Conservation (phyloP, 1,140 invertebrate species). For the Oncopodura yosiiana region DNA sequence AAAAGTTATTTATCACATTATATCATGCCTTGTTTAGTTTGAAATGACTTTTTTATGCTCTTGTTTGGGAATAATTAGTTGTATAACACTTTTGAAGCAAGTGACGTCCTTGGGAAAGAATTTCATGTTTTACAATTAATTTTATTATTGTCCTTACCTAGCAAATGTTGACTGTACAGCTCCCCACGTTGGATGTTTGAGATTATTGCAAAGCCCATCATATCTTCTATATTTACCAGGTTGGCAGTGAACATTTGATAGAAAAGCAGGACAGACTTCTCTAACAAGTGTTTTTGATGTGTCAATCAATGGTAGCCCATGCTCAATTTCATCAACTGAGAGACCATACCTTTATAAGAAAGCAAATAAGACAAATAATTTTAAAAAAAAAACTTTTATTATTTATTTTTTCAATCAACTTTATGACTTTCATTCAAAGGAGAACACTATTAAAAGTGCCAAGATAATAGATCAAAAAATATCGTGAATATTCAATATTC, state of each 20-base stretch:
- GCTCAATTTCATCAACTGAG: constrained; percentile 73
- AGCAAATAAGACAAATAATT: too few species aligned
- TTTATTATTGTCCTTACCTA: constrained; percentile 19
- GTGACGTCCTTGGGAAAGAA: neutral
- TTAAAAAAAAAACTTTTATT: too few species aligned
- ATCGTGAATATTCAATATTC: too few species aligned
- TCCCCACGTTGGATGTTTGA: constrained; percentile 83
- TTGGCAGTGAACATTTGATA: constrained; percentile 74
- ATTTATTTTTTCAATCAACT: too few species aligned
- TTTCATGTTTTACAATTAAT: too few species aligned
- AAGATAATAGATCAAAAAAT: too few species aligned
- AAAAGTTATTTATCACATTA: too few species aligned
- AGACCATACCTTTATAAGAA: constrained; percentile 60
- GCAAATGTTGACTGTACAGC: constrained; percentile 71
- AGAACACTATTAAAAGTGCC: too few species aligned
- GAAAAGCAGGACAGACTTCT: constrained; percentile 76
- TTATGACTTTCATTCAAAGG: too few species aligned
- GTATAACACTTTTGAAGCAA: neutral
- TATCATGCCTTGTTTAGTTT: too few species aligned
- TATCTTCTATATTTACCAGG: constrained; percentile 80
- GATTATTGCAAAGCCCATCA: constrained; percentile 87
- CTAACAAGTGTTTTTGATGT: constrained; percentile 77
- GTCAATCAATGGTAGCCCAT: constrained; percentile 75
- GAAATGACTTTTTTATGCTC: too few species aligned
- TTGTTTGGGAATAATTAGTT: too few species aligned